Conservation (phyloP, 2,113 vertebrate species). For the Bostrychus sinensis region DNA sequence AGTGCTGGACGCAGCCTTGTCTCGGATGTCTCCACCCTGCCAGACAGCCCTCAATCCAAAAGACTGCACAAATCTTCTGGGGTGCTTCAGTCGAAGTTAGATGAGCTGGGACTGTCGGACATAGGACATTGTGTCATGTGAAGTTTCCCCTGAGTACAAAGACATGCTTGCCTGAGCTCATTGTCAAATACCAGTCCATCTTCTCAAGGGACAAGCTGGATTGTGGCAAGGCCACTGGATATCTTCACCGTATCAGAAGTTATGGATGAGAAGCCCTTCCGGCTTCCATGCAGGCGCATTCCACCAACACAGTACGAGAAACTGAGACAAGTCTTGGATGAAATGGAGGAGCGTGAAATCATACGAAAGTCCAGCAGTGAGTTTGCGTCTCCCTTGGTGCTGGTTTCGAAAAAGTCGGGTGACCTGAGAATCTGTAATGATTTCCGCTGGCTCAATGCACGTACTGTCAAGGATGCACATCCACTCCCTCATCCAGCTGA, state of each 20-base stretch:
- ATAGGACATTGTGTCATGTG: conserved; percentile 9
- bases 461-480: neutral
- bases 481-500: conserved; percentile 24
- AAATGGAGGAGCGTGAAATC: conserved; percentile 23
- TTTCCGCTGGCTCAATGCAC: conserved; percentile 21
- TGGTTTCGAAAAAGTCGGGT: conserved; percentile 9
- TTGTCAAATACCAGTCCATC: conserved; percentile 25
- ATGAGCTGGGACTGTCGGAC: conserved; percentile 17
- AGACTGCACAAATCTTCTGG: too few relatives aligned
- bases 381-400: conserved; percentile 15
- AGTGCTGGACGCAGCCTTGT: too few relatives aligned
- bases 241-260: conserved; percentile 13
- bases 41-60: too few relatives aligned
- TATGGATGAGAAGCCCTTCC: conserved; percentile 24
- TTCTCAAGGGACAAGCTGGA: conserved; percentile 36
- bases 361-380: neutral
- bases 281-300: conserved; percentile 20
- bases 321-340: conserved; percentile 17
- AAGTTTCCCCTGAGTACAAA: neutral
- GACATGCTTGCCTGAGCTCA: conserved; percentile 14
- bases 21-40: too few relatives aligned
- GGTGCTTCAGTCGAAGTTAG: neutral
- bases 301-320: conserved; percentile 27
- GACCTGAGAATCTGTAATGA: conserved; percentile 21
- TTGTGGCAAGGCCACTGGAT: conserved; percentile 12